Conservation (phyloP, 1,140 invertebrate genomes). For the Vanessa tameamea region DNA sequence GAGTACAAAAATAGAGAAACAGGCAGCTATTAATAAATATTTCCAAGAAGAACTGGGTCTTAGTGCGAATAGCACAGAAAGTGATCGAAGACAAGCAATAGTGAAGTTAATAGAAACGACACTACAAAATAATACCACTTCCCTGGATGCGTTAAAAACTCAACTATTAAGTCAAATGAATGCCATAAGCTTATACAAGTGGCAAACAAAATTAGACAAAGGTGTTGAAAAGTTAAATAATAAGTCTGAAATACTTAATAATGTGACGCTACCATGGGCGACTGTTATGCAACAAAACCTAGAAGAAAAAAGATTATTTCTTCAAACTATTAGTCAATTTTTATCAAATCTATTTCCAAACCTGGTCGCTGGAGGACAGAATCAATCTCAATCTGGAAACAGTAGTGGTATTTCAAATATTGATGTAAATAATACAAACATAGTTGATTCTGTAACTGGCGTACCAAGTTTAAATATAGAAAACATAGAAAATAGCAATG, state of each 20-base stretch:
- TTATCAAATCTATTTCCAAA: conserved; percentile 54
- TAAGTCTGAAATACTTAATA: conserved; percentile 54
- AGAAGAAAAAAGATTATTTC: conserved; percentile 55
- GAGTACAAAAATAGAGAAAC: conserved; percentile 58
- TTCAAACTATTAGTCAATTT: conserved; percentile 54
- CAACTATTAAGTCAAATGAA: conserved; percentile 58
- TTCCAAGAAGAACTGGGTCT: conserved; percentile 62
- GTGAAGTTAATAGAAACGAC: conserved; percentile 59
- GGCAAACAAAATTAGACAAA: conserved; percentile 49
- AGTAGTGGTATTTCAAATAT: not conserved
- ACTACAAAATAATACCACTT: conserved; percentile 47
- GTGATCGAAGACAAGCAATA: conserved; percentile 60
- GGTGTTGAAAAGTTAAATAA: conserved; percentile 63
- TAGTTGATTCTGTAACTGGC: not conserved
- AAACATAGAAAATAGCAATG: not conserved
- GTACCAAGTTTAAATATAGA: not conserved
- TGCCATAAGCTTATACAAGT: conserved; percentile 52
- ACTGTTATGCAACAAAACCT: conserved; percentile 46
- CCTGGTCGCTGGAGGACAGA: conserved; percentile 47
- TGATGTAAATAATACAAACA: not conserved
- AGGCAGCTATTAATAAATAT: conserved; percentile 56
- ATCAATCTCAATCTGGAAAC: conserved; percentile 7
- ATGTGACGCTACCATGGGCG: conserved; percentile 53
- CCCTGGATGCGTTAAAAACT: conserved; percentile 49
- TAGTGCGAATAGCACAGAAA: conserved; percentile 59